Conservation (phyloP, 2,113 vertebrate species). For the Muscicapa adusta region DNA sequence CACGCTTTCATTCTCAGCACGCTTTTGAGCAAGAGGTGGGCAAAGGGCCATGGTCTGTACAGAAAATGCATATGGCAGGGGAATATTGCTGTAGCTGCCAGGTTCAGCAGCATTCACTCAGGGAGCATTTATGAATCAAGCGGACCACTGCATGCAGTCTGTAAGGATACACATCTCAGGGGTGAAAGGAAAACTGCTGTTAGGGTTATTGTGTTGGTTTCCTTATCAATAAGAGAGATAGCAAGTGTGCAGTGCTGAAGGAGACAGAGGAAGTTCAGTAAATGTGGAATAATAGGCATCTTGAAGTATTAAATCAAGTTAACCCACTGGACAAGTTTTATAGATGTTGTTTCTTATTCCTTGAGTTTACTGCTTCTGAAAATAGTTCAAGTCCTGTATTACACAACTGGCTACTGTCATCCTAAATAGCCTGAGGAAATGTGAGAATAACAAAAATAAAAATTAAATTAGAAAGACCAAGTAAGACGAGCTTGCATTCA, state of each 20-base stretch:
- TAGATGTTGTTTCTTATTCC: neutral
- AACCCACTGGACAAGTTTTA: neutral
- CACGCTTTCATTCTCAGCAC: neutral
- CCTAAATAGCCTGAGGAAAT: neutral
- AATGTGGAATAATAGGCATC: neutral
- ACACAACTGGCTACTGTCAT: neutral
- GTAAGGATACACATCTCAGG: neutral
- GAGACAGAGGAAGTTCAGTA: neutral
- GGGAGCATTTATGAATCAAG: neutral
- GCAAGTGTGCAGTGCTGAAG: neutral
- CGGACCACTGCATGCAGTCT: neutral
- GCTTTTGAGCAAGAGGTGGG: neutral
- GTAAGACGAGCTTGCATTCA: neutral
- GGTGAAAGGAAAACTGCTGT: neutral
- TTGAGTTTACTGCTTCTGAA: neutral
- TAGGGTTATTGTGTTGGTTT: neutral
- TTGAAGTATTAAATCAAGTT: neutral
- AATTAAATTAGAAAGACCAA: neutral
- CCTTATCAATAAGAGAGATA: neutral
- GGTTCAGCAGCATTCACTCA: neutral
- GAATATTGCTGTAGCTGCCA: neutral
- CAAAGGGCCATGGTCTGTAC: neutral
- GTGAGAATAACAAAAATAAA: slow-evolving; percentile 3
- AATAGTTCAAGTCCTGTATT: neutral
- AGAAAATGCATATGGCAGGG: neutral